Evolutionary conservation across 2,888 invertebrate genomes (phyloP), one percentile per base, ranked within the genome.

Genomic region (Deroplatys truncata): DNA sequence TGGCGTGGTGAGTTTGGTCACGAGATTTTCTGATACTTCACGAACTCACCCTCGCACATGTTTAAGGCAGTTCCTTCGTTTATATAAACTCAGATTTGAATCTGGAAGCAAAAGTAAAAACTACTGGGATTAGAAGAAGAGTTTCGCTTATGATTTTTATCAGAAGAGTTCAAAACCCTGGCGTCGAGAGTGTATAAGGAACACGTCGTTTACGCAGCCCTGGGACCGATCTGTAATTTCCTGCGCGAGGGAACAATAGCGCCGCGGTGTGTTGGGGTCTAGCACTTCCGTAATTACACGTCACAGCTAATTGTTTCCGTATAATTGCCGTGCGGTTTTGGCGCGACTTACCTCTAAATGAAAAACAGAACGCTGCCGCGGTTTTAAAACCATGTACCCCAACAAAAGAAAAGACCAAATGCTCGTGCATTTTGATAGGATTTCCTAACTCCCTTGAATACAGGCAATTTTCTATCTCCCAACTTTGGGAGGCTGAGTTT

Each of bases 281-380:
- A 72, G 56, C 49, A 85, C 49, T 85, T 49, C 35, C 43, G 28
- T 85, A 85, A 85, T 85, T 85, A 49, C 13, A 49, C 85, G 49
- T 85, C 85, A 85, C 85, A 49, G 85, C 28, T 85, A 85, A 85
- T 49, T 85, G 85, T 85, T 85, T 49, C 56, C 56, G 85, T 85
- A 85, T 85, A 85, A 85, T 85, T 49, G 85, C 49, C 28, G 49
- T 15, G 49, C n/a, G 49, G 49, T 16, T 49, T 49, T 16, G 43
- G 56, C 56, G 56, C 56, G 56, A 20, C 25, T 72, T 72, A 16
- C 25, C 56, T 72, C 20, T 20, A 72, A 72, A 72, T 72, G 56
- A 72, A 72, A 72, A 72, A 72, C 56, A 72, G 56, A 72, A 72
- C 56, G 20, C 25, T 7, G 56, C 25, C 25, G 56, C 56, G 56